Base-by-base conservation (phyloP, 2,888 invertebrate genomes). In the Hedya salicella region DNA sequence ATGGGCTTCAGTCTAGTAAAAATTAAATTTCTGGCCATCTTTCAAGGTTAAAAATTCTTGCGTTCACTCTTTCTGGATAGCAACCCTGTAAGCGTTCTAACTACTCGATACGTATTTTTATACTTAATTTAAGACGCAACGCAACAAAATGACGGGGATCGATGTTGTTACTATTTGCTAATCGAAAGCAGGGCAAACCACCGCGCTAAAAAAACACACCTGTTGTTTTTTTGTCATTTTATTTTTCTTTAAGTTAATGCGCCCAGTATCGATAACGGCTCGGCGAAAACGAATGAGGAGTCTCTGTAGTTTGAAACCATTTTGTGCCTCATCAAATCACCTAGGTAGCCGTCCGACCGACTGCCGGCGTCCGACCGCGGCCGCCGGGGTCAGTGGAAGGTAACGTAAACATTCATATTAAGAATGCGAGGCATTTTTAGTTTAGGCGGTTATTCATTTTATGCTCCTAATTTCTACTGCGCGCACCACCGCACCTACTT, bases 371-470 rank as follows among this genome's bases (percentile, higher is more conserved):
- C 25, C 53, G 44, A 13, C 44, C 30, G 13, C 11, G 17, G 13
- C 25, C 25, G 25, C 4, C 46, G 62, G 62, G 62, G 62, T 62
- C 62, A 39, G 52, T 62, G 53, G 62, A 62, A 62, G 62, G 53
- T 54, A 62, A 46, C 62, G 46, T 62, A 62, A 62, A 62, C 62
- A 62, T 62, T 46, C 62, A 46, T 62, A 53, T 50, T 42, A 50
- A 61, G 30, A 52, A 61, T 61, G 48, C 25, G 40, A 49, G 32
- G 53, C 53, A 53, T 48, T 62, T 53, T 48, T 48, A 54, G 46
- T 54, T 39, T 46, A 1, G 21, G 16, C 48, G 30, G 21, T 36
- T 46, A 36, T 54, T 44, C 17, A 30, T 6, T 25, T 25, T 25
- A 6, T 25, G 25, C 6, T 40, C 19, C 39, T 30, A 40, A 21